These are phyloP conservation scores for Opisthograptis luteolata DNA, from an alignment of 2,888 invertebrate species.

Conservation along the genomic window DNA sequence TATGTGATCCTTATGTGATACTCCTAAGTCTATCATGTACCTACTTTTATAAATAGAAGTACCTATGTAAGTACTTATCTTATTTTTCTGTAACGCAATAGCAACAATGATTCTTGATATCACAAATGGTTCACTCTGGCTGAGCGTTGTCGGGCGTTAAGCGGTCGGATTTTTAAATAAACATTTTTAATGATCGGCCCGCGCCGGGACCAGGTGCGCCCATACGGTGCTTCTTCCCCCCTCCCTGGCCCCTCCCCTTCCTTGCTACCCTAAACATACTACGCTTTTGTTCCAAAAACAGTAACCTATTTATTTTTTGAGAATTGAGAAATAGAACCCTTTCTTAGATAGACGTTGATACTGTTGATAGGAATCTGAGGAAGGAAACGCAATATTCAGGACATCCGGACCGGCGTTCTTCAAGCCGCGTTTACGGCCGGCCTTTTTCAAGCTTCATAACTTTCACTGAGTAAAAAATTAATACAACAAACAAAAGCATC, in stretches of 20 bases:
- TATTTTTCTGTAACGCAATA: conserved; percentile 24
- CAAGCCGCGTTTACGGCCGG: conserved; percentile 12
- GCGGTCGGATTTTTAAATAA: conserved; percentile 85
- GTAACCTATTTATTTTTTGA: conserved; percentile 68
- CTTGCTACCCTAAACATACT: conserved; percentile 41
- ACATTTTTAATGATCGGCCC: conserved; percentile 84
- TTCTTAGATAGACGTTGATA: conserved; percentile 32
- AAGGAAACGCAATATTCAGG: conserved; percentile 19
- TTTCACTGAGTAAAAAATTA: conserved; percentile 15
- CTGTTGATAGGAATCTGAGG: conserved; percentile 21
- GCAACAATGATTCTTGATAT: conserved; percentile 27
- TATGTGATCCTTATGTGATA: no score
- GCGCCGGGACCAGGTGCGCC: conserved; percentile 78
- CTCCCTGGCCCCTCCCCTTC: conserved; percentile 42
- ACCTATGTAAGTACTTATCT: no score
- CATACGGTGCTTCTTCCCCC: conserved; percentile 70
- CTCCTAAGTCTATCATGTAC: no score
- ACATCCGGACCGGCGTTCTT: conserved; percentile 28
- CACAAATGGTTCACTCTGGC: conserved; percentile 56
- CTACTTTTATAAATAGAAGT: no score
- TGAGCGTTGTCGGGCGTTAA: conserved; percentile 63
- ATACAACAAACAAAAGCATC: background rate
- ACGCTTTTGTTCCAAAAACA: conserved; percentile 80
- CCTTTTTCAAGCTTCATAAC: conserved; percentile 19
- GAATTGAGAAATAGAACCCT: conserved; percentile 43